Percentiles rank a stretch among this genome's conserved stretches.
These are phyloP conservation scores for Copidosoma floridanum DNA, from an alignment of 1,140 invertebrate species.

Conservation along the genomic window DNA sequence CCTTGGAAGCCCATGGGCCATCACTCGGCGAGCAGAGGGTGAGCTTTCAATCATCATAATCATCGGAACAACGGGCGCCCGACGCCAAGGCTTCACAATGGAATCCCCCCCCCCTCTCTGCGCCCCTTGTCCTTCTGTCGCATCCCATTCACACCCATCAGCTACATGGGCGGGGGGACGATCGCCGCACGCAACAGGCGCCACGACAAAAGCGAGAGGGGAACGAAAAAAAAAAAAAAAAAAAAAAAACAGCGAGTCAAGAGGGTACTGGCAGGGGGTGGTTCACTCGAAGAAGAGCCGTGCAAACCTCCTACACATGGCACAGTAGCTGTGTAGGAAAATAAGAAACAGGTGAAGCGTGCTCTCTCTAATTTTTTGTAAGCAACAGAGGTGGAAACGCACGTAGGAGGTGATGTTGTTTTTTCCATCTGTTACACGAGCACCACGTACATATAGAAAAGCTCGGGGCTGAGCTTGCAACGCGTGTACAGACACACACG, in stretches of 20 bases:
- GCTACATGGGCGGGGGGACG: background rate
- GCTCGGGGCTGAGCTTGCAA: background rate
- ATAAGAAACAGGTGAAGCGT: background rate
- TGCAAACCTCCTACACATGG: background rate
- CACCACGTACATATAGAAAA: background rate
- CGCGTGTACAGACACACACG: conserved; percentile 25
- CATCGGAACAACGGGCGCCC: too few species aligned
- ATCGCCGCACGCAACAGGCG: background rate
- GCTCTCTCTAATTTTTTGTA: too few species aligned
- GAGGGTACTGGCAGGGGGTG: too few species aligned
- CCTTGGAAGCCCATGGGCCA: too few species aligned
- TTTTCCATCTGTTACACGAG: background rate
- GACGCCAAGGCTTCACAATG: too few species aligned
- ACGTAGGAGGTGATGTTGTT: background rate
- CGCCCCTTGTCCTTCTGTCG: too few species aligned
- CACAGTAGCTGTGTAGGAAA: background rate
- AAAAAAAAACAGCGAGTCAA: background rate
- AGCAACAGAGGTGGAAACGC: background rate
- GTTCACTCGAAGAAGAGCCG: too few species aligned
- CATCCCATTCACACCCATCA: too few species aligned
- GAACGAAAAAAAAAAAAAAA: background rate
- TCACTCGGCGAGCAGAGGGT: too few species aligned
- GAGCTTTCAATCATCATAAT: too few species aligned
- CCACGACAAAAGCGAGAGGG: background rate
- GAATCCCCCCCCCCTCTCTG: too few species aligned